Evolutionary conservation across 1,140 invertebrate species (phyloP), one percentile per base, ranked within the genome.

Genomic region (Uloborus diversus): DNA sequence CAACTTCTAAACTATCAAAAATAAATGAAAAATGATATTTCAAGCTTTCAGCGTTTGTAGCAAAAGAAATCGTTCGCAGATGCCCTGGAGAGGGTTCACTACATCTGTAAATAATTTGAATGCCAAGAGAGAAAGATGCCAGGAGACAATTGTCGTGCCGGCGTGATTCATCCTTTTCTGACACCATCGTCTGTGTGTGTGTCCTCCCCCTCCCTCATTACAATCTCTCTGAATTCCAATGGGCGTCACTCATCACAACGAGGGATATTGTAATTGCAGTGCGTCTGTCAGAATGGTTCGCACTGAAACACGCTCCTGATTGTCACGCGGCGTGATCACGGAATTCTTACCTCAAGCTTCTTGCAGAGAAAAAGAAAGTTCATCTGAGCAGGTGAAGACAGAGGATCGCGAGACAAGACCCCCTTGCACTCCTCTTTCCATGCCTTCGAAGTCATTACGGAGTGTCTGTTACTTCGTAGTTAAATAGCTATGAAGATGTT

Each of bases 401-500:
- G 32, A 25, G 27, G 73, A 20, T 20, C 49, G 28, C 20, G n/a
- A 51, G 61, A 64, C n/a, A n/a, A n/a, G n/a, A n/a, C n/a, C n/a
- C n/a, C n/a, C n/a, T n/a, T n/a, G n/a, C n/a, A n/a, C n/a, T n/a
- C n/a, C n/a, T n/a, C n/a, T n/a, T n/a, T 4, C 4, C 13, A 25
- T 64, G 28, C 25, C n/a, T n/a, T 23, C 47, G 28, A 4, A n/a
- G 20, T 78, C 73, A 78, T 65, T 65, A 78, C 32, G 49, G 61
- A 42, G 73, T 65, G 73, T 78, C 42, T 51, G 37, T 75, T 75
- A 64, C 57, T 37, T 49, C 61, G 61, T 66, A 78, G 61, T 78
- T 78, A 66, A 78, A 78, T 42, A 78, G 49, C 73, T 78, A 78
- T 78, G 73, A 78, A 78, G 73, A 78, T 78, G 73, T 78, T 78